Percentiles rank a stretch among this genome's conserved stretches.
phyloP scores from a whole-genome alignment of 1,140 invertebrate genomes.

The Oreohelix idahoensis region DNA sequence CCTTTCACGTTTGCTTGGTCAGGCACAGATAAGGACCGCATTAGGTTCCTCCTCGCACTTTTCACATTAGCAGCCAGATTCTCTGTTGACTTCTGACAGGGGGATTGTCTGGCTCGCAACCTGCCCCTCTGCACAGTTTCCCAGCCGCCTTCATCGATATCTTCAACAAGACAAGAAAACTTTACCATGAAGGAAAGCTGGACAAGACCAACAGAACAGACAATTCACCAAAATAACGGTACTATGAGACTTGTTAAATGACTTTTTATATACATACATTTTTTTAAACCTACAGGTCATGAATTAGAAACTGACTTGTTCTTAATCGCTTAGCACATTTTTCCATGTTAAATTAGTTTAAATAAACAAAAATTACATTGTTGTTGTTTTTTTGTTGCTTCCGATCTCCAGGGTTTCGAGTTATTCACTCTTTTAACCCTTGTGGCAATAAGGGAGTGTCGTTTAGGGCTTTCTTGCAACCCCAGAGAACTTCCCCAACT shows the following conservation, averaged over 20 bases:
- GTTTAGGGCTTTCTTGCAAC: too few relatives aligned
- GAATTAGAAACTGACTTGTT: too few relatives aligned
- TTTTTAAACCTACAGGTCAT: not conserved
- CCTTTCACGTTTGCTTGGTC: conserved; percentile 36
- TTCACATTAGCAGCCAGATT: conserved; percentile 47
- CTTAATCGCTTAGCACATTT: too few relatives aligned
- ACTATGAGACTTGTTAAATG: not conserved
- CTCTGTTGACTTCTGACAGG: conserved; percentile 67
- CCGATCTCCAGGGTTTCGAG: too few relatives aligned
- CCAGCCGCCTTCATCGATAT: conserved; percentile 77
- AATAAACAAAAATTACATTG: too few relatives aligned
- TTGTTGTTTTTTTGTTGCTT: too few relatives aligned
- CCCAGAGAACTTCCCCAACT: too few relatives aligned
- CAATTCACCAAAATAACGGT: not conserved
- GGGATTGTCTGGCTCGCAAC: conserved; percentile 64
- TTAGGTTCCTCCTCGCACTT: conserved; percentile 39
- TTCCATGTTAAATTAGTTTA: too few relatives aligned
- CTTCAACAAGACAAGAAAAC: conserved; percentile 32
- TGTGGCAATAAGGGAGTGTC: too few relatives aligned
- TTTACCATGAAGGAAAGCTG: too few relatives aligned
- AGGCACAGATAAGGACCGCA: conserved; percentile 46
- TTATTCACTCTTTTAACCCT: too few relatives aligned
- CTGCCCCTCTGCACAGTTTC: conserved; percentile 78
- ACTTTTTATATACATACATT: not conserved
- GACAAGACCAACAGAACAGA: too few relatives aligned